Evolutionary conservation across 2,888 invertebrate genomes (phyloP).

Genomic region (Atrina japonica): DNA sequence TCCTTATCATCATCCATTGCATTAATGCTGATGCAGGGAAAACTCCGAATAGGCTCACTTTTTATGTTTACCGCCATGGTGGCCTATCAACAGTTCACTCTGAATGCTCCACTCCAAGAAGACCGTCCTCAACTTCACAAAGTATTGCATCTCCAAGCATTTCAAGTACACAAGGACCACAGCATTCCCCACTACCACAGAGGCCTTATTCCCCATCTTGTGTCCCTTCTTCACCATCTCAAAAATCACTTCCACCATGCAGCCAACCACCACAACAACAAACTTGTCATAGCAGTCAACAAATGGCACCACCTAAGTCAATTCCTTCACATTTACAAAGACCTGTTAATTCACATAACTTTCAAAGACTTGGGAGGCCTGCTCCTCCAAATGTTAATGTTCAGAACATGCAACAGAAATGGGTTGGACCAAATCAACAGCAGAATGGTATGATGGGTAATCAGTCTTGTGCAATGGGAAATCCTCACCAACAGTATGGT

Average conservation of each 20-base stretch:
- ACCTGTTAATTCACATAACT: slow-evolving; percentile 46
- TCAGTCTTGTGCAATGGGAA: slow-evolving; percentile 48
- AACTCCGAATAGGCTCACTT: slow-evolving; percentile 35
- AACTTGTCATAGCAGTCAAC: slow-evolving; percentile 5
- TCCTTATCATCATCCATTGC: slow-evolving; percentile 46
- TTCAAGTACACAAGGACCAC: slow-evolving; percentile 55
- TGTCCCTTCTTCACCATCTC: slow-evolving; percentile 39
- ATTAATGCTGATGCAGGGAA: slow-evolving; percentile 36
- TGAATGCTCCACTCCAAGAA: slow-evolving; percentile 64
- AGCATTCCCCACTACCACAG: slow-evolving; percentile 44
- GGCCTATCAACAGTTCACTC: slow-evolving; percentile 72
- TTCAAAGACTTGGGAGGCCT: slow-evolving; percentile 59
- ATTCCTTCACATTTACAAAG: slow-evolving; percentile 34
- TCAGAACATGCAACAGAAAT: slow-evolving; percentile 67
- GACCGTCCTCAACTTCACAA: slow-evolving; percentile 64
- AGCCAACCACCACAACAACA: slow-evolving; percentile 20
- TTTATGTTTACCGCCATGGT: slow-evolving; percentile 40
- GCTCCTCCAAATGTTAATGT: slow-evolving; percentile 76
- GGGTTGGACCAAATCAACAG: slow-evolving; percentile 38
- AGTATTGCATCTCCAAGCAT: slow-evolving; percentile 64
- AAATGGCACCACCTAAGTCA: slow-evolving; percentile 32
- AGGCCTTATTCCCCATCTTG: slow-evolving; percentile 52
- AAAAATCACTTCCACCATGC: slow-evolving; percentile 38
- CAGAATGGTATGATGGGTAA: slow-evolving; percentile 52
- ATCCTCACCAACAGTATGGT: slow-evolving; percentile 52